A percentile compares a stretch with the other conserved stretches of the same genome.
Conservation (phyloP, 2,888 invertebrate genomes). For the Tribolium freemani region DNA sequence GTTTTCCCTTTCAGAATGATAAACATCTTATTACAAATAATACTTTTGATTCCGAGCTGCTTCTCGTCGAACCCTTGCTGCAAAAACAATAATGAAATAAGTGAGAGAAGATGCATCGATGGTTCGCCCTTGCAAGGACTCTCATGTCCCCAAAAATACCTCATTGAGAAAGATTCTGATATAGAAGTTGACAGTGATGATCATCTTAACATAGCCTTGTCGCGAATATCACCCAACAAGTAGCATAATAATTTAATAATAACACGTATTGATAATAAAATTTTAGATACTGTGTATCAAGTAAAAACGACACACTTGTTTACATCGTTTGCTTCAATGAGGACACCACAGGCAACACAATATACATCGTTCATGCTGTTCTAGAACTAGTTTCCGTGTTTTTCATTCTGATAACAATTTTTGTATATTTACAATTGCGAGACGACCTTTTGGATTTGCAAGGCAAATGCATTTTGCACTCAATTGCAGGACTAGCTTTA, state of each 20-base stretch:
- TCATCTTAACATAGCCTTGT: background rate
- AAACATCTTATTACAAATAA: background rate
- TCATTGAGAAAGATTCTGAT: background rate
- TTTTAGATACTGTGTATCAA: constrained; percentile 31
- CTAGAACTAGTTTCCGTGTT: constrained; percentile 63
- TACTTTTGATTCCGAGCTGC: background rate
- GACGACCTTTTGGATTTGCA: constrained; percentile 72
- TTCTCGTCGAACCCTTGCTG: constrained; percentile 12
- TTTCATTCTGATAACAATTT: constrained; percentile 73
- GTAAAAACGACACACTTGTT: constrained; percentile 38
- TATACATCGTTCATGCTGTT: constrained; percentile 38
- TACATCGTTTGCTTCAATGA: constrained; percentile 41
- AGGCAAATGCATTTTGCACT: constrained; percentile 76
- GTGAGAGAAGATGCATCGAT: background rate
- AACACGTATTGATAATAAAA: background rate
- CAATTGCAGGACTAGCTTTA: constrained; percentile 73
- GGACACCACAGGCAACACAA: constrained; percentile 10
- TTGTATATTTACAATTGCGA: constrained; percentile 74
- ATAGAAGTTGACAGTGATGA: background rate
- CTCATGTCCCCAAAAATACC: constrained; percentile 12
- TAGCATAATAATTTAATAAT: background rate
- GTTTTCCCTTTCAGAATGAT: background rate
- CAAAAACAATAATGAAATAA: background rate
- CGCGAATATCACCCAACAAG: background rate
- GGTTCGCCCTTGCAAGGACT: background rate